phyloP scores from a whole-genome alignment of 64 coral and sea anemone species.

The Platygyra sinensis region DNA sequence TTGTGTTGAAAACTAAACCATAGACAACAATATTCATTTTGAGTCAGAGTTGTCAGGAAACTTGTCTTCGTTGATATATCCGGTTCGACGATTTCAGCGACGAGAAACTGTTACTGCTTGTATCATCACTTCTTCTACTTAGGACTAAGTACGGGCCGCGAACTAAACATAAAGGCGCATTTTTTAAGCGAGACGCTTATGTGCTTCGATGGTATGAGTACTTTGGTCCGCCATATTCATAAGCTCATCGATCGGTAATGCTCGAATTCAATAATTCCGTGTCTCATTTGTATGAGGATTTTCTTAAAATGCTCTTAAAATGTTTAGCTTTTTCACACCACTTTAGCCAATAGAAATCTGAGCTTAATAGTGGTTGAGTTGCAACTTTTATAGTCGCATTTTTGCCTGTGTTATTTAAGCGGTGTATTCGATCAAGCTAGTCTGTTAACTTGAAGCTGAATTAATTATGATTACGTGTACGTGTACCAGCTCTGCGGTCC shows the following conservation, averaged over 20 bases:
- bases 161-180: too few relatives aligned
- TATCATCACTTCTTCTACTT: neutral
- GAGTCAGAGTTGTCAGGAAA: neutral
- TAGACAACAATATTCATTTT: neutral
- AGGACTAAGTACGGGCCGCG: too few relatives aligned
- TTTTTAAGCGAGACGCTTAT: too few relatives aligned
- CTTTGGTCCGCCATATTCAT: neutral
- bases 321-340: neutral
- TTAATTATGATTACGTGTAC: neutral
- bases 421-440: neutral
- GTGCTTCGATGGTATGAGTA: neutral
- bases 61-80: neutral
- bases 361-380: neutral
- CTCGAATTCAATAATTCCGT: neutral
- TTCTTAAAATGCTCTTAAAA: neutral
- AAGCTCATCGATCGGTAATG: neutral
- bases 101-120: neutral
- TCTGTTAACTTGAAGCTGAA: neutral
- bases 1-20: constrained; percentile 22
- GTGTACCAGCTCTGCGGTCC: neutral
- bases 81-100: neutral
- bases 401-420: neutral
- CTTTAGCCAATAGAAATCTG: constrained; percentile 6
- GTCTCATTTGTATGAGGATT: neutral
- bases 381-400: neutral